phyloP scores from a whole-genome alignment of 2,113 vertebrate genomes.

The Tyrannus savana region DNA sequence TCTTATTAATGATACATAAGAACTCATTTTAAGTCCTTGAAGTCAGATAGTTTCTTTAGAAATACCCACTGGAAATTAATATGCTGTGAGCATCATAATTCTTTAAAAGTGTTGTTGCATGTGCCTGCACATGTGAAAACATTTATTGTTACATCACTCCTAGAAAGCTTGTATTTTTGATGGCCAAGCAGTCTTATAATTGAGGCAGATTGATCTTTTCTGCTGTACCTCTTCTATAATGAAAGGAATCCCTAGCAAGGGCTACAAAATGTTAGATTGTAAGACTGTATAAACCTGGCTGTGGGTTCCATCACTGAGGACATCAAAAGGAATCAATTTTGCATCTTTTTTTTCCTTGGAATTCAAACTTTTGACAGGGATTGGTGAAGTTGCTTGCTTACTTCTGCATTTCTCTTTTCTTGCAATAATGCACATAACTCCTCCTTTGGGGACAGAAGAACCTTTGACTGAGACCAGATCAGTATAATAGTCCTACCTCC shows the following conservation, averaged over 20 bases:
- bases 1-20: neutral
- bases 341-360: neutral
- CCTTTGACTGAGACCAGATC: neutral
- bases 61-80: neutral
- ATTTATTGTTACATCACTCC: neutral
- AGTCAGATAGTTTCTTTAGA: neutral
- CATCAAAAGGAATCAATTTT: neutral
- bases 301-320: neutral
- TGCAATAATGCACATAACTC: neutral
- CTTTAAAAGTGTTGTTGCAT: neutral
- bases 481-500: neutral
- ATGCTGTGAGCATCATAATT: neutral
- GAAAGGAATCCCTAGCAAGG: neutral
- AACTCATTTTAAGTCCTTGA: neutral
- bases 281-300: neutral
- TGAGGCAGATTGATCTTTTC: neutral
- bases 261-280: neutral
- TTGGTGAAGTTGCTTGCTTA: neutral
- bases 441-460: neutral
- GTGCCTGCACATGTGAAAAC: neutral
- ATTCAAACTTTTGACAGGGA: neutral
- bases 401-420: neutral
- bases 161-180: neutral
- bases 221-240: neutral
- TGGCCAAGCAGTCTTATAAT: neutral